Percentiles rank a stretch among this genome's conserved stretches.
phyloP scores from a whole-genome alignment of 1,140 invertebrate genomes.

The Onthophagus taurus region DNA sequence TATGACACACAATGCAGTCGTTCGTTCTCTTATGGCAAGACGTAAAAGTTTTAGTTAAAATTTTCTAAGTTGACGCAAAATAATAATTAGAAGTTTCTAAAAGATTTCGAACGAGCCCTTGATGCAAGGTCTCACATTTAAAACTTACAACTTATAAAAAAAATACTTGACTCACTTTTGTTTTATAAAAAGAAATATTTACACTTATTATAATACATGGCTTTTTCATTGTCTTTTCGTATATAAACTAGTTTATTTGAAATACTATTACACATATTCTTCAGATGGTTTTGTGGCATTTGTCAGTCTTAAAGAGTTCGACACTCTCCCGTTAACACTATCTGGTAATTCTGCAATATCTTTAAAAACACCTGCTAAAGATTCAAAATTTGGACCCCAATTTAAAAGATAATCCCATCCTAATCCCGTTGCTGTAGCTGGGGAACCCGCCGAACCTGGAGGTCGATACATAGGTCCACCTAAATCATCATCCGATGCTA shows the following conservation, averaged over 20 bases:
- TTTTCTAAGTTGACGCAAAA: too few relatives aligned
- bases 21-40: too few relatives aligned
- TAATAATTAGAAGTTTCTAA: too few relatives aligned
- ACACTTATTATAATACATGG: slow-evolving; percentile 10
- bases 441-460: slow-evolving; percentile 64
- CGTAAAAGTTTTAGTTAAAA: too few relatives aligned
- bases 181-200: slow-evolving; percentile 9
- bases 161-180: not conserved
- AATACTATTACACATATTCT: slow-evolving; percentile 73
- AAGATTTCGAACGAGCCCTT: too few relatives aligned
- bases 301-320: slow-evolving; percentile 54
- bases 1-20: too few relatives aligned
- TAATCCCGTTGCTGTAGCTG: slow-evolving; percentile 58
- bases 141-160: not conserved
- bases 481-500: slow-evolving; percentile 85
- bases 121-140: slow-evolving; percentile 15
- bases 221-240: not conserved
- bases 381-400: slow-evolving; percentile 94
- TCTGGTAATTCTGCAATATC: slow-evolving; percentile 92
- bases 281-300: slow-evolving; percentile 66
- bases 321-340: slow-evolving; percentile 53
- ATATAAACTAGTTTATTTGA: slow-evolving; percentile 15
- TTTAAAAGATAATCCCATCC: slow-evolving; percentile 91
- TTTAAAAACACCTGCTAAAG: slow-evolving; percentile 88
- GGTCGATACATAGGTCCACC: slow-evolving; percentile 63